Conservation (phyloP, 1,140 invertebrate species). For the Lucilia cuprina region DNA sequence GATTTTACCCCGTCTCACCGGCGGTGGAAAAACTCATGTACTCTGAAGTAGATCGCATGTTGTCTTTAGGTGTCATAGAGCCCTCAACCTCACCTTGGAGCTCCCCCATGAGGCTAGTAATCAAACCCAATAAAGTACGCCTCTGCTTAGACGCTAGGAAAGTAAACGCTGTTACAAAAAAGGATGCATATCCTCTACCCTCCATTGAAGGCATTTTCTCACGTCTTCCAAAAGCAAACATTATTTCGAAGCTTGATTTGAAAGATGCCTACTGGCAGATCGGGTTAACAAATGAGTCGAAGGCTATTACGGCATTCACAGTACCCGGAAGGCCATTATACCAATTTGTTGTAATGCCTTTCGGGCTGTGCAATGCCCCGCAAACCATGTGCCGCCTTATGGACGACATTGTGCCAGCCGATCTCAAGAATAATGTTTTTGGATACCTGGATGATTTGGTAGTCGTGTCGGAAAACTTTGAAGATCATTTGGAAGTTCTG, state of each 20-base stretch:
- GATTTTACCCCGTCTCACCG: conserved; percentile 47
- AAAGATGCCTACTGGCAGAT: conserved; percentile 59
- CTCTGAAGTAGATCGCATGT: conserved; percentile 40
- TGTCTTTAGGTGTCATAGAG: conserved; percentile 43
- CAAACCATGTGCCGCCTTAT: conserved; percentile 36
- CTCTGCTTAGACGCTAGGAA: conserved; percentile 54
- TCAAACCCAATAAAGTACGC: conserved; percentile 46
- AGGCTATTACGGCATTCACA: conserved; percentile 52
- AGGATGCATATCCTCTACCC: conserved; percentile 45
- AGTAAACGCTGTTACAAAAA: conserved; percentile 45
- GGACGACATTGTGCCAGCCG: conserved; percentile 38
- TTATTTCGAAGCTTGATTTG: conserved; percentile 48
- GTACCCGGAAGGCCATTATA: too few relatives aligned
- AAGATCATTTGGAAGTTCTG: neutral
- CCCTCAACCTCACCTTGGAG: conserved; percentile 30
- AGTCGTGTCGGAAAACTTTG: neutral
- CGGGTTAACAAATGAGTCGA: conserved; percentile 43
- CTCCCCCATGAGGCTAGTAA: conserved; percentile 42
- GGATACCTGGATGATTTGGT: conserved; percentile 43
- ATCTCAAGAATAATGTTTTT: conserved; percentile 41
- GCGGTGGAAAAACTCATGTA: conserved; percentile 38
- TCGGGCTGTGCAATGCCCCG: conserved; percentile 53
- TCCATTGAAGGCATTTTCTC: conserved; percentile 44
- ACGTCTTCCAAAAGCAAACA: conserved; percentile 37
- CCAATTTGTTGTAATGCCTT: too few relatives aligned